Conservation (phyloP, 2,113 vertebrate species). For the Petrocephalus microphthalmus region DNA sequence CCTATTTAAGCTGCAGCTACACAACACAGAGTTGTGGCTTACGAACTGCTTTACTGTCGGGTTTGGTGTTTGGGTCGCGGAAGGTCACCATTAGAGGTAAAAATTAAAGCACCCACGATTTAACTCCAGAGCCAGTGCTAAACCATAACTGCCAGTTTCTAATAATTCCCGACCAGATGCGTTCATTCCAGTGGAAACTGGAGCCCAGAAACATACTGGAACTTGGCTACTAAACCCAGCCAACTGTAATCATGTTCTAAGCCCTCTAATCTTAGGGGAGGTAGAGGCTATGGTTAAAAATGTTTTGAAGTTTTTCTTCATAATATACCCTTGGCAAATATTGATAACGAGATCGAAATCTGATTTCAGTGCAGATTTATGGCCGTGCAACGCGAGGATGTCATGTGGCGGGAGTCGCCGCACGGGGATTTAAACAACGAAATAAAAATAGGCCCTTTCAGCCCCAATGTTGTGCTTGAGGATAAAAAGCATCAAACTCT, state of each 20-base stretch:
- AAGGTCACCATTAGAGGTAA: slow-evolving; percentile 19
- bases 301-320: slow-evolving; percentile 21
- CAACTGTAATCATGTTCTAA: slow-evolving; percentile 13
- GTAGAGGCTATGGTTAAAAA: slow-evolving; percentile 10
- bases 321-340: slow-evolving; percentile 16
- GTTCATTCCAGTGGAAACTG: slow-evolving; percentile 15
- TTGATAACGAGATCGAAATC: slow-evolving; percentile 11
- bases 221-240: not conserved
- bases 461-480: slow-evolving; percentile 34
- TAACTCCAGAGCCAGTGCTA: slow-evolving; percentile 16
- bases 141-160: slow-evolving; percentile 21
- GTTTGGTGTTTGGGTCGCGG: not conserved
- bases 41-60: not conserved
- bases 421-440: not conserved
- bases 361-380: slow-evolving; percentile 9
- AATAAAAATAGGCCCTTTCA: slow-evolving; percentile 2
- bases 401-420: not conserved
- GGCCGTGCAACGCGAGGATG: not conserved
- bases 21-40: not conserved
- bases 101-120: slow-evolving; percentile 2
- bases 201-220: slow-evolving; percentile 23
- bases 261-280: slow-evolving; percentile 21
- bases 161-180: slow-evolving; percentile 20
- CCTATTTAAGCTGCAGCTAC: not conserved
- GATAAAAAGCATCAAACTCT: slow-evolving; percentile 5